These are phyloP conservation scores for Bombus ignitus DNA, from an alignment of 1,140 invertebrate species.

Conservation along the genomic window DNA sequence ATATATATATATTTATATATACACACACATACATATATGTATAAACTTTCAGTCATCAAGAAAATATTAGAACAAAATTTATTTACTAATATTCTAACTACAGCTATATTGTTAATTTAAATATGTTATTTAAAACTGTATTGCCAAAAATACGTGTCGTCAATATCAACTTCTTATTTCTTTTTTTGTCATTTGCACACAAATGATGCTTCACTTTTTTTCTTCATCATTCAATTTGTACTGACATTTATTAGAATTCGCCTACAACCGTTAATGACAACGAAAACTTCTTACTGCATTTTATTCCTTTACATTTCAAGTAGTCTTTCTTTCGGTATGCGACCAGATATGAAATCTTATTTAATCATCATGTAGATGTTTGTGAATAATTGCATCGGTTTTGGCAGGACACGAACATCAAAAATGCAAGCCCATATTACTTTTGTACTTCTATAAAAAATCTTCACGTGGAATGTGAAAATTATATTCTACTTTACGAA, in stretches of 20 bases:
- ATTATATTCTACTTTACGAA: neutral
- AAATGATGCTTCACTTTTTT: conserved; percentile 54
- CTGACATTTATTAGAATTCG: conserved; percentile 79
- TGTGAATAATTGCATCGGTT: conserved; percentile 28
- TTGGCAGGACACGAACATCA: conserved; percentile 32
- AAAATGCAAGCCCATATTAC: conserved; percentile 53
- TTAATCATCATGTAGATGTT: conserved; percentile 30
- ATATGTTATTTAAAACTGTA: conserved; percentile 71
- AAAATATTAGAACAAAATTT: conserved; percentile 79
- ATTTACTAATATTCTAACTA: conserved; percentile 70
- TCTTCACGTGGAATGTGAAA: conserved; percentile 32
- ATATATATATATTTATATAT: conserved; percentile 34
- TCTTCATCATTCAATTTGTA: conserved; percentile 78
- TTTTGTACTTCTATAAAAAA: conserved; percentile 46
- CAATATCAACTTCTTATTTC: conserved; percentile 57
- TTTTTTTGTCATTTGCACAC: conserved; percentile 66
- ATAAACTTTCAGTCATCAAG: conserved; percentile 79
- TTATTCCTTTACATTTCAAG: conserved; percentile 6
- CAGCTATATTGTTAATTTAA: conserved; percentile 65
- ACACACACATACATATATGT: conserved; percentile 42
- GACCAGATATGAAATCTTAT: conserved; percentile 40
- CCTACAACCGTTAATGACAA: conserved; percentile 65
- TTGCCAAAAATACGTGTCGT: conserved; percentile 80
- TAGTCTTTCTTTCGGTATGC: conserved; percentile 47
- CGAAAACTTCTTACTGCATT: conserved; percentile 58